Evolutionary conservation across 1,140 invertebrate genomes (phyloP), one percentile per base, ranked within the genome.

Genomic region (Babylonia areolata): DNA sequence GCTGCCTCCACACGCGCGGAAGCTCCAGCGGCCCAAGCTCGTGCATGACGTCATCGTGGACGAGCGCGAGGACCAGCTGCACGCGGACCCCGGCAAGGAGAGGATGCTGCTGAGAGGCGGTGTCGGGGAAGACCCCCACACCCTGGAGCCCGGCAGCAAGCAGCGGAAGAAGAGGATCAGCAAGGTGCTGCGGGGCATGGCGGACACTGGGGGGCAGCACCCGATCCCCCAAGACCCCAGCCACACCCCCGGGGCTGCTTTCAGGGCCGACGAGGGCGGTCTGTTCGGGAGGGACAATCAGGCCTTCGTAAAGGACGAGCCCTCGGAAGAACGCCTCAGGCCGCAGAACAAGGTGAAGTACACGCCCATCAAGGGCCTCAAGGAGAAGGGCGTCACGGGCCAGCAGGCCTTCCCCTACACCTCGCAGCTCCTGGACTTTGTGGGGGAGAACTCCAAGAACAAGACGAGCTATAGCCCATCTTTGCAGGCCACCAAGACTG

Each of bases 391-490:
- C 12, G 73, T 9, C 17, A 1, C 20, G 17, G 37, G 31, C 12
- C 75, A 33, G n/a, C 37, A 75, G n/a, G 80, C 40, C 2, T 82
- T 81, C 23, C 80, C 58, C 0, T 86, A 82, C 80, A 82, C 80
- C 12, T 73, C 69, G 2, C 80, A 77, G 23, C 71, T 82, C 9
- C 5, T 82, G 33, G 54, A 86, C 42, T 82, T 75, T 35, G 51
- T 37, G 39, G 58, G 54, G n/a, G 64, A 42, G 40, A 42, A 42
- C 15, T 9, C 39, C 12, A 84, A 84, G 39, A 71, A 42, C 39
- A 69, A 71, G 40, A 84, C 58, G 1, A 73, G 69, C 64, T 46
- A 71, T 37, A 71, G 64, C 37, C 73, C 35, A 6, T 64, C 58
- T 23, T 23, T 23, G 5, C 12, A 64, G 28, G 58, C 58, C 12